Conservation (phyloP, 1,140 invertebrate genomes). For the Magallana ariakensis region DNA sequence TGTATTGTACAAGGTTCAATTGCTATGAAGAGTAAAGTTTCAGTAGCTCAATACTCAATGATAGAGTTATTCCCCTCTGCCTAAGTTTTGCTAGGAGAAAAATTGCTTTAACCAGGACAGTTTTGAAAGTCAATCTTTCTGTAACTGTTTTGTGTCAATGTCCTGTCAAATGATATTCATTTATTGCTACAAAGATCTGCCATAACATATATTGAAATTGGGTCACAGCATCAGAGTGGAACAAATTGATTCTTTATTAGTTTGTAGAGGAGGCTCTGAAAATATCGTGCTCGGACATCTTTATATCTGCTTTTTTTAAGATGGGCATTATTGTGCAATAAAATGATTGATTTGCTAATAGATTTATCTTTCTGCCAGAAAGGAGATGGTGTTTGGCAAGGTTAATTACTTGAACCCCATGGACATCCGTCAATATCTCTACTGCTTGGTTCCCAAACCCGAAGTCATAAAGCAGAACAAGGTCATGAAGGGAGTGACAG, state of each 20-base stretch:
- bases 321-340: neutral
- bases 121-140: too few relatives aligned
- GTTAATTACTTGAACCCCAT: conserved; percentile 87
- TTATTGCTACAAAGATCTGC: too few relatives aligned
- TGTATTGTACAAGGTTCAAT: too few relatives aligned
- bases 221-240: too few relatives aligned
- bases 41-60: too few relatives aligned
- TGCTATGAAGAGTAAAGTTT: too few relatives aligned
- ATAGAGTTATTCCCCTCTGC: too few relatives aligned
- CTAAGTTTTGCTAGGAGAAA: too few relatives aligned
- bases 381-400: conserved; percentile 89
- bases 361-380: conserved; percentile 53
- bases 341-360: conserved; percentile 15
- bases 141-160: too few relatives aligned
- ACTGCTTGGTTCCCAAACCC: conserved; percentile 90
- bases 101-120: too few relatives aligned
- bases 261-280: neutral
- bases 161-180: too few relatives aligned
- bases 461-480: conserved; percentile 87
- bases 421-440: conserved; percentile 93
- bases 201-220: too few relatives aligned
- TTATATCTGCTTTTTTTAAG: neutral
- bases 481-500: conserved; percentile 89
- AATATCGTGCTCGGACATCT: neutral
- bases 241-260: neutral